Percentiles rank a stretch among this genome's conserved stretches.
Conservation (phyloP, 2,113 vertebrate species). For the Diphyllodes magnificus region DNA sequence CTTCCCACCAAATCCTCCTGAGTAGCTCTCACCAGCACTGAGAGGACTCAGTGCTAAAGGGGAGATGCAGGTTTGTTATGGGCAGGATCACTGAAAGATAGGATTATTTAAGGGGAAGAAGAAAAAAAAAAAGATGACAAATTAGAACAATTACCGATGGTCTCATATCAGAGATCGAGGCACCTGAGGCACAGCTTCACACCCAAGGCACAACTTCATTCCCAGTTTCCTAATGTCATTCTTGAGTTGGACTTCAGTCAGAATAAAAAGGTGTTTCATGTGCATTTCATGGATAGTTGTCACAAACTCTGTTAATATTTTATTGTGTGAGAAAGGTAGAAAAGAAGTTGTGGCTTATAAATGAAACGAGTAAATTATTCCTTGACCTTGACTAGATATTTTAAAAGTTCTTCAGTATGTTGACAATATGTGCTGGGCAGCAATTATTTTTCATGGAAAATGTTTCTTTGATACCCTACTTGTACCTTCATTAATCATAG, state of each 20-base stretch:
- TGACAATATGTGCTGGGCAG: not conserved
- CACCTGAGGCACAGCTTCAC: not conserved
- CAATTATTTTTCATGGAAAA: not conserved
- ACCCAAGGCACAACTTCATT: not conserved
- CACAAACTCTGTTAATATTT: not conserved
- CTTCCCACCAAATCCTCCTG: not conserved
- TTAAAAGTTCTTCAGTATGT: not conserved
- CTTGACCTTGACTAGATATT: not conserved
- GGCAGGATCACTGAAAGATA: not conserved
- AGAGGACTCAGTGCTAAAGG: not conserved
- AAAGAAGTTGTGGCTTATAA: not conserved
- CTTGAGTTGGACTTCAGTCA: not conserved
- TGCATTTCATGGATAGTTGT: not conserved
- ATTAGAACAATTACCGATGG: not conserved
- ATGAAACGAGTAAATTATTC: not conserved
- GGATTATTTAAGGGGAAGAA: not conserved
- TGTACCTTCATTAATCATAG: not conserved
- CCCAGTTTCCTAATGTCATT: not conserved
- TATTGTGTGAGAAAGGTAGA: not conserved
- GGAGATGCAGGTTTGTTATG: not conserved
- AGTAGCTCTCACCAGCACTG: not conserved
- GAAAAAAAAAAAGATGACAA: not conserved
- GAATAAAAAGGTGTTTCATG: not conserved
- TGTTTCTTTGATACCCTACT: not conserved
- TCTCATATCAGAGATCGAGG: not conserved